Percentiles rank a stretch among this genome's conserved stretches.
Conservation (phyloP, 2,113 vertebrate species). For the Onychostruthus taczanowskii region DNA sequence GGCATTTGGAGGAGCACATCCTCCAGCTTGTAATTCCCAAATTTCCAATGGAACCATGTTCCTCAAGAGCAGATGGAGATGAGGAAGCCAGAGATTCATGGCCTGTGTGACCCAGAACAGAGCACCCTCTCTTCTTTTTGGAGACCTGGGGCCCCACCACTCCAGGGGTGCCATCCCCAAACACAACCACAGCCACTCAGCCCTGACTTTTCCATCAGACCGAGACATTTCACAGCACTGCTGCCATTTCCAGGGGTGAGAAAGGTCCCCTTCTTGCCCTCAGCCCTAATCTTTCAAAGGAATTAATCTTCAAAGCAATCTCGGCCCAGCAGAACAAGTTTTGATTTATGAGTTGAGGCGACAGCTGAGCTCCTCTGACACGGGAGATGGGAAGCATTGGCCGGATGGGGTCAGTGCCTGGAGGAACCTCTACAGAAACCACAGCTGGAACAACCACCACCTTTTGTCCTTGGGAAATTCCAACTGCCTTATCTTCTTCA, state of each 20-base stretch:
- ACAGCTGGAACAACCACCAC: neutral
- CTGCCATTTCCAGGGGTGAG: conserved; percentile 11
- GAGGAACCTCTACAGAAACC: neutral
- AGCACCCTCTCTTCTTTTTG: neutral
- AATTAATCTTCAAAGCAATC: conserved; percentile 52
- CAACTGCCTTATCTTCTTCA: neutral
- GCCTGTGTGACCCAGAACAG: neutral
- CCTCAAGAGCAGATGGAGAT: neutral
- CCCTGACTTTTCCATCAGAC: neutral
- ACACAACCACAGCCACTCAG: neutral
- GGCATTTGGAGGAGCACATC: neutral
- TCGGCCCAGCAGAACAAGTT: neutral
- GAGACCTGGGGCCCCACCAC: accelerated
- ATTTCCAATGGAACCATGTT: accelerated
- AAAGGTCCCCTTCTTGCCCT: conserved; percentile 24
- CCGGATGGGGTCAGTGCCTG: neutral
- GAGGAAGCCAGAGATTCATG: neutral
- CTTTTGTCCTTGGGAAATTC: neutral
- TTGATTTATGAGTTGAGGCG: neutral
- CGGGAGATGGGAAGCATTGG: accelerated
- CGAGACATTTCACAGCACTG: neutral
- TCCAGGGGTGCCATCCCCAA: neutral
- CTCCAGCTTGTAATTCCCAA: neutral
- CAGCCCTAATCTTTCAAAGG: conserved; percentile 3
- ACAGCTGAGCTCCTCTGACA: neutral